These are phyloP conservation scores for Gallinago solitaria DNA, from an alignment of 2,797 vertebrate genomes.

Conservation along the genomic window DNA sequence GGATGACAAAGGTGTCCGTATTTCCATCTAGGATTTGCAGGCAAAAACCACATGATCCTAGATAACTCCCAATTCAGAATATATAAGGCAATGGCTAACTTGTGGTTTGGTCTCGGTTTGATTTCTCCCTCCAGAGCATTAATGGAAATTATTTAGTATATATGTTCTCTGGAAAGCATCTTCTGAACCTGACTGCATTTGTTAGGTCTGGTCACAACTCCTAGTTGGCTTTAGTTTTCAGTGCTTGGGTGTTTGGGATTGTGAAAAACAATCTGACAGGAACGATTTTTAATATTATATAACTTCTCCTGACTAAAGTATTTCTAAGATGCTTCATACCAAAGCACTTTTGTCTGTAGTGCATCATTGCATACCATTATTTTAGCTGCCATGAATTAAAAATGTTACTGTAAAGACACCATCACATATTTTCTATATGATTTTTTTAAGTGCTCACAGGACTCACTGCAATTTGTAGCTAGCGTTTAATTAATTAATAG, in stretches of 20 bases:
- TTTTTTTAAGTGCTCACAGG: conserved; percentile 26
- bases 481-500: conserved; percentile 76
- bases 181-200: neutral
- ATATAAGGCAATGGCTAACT: neutral
- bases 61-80: neutral
- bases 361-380: conserved; percentile 35
- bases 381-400: conserved; percentile 49
- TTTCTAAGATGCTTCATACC: neutral
- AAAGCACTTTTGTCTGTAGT: conserved; percentile 25
- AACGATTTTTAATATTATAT: neutral
- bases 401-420: conserved; percentile 31
- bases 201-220: neutral
- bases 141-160: neutral
- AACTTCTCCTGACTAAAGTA: neutral
- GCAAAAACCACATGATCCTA: neutral
- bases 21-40: neutral
- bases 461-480: conserved; percentile 56
- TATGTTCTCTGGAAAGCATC: neutral
- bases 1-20: neutral
- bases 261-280: neutral
- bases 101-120: neutral
- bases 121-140: neutral
- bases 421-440: neutral
- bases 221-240: neutral
- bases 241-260: neutral